These are phyloP conservation scores for Netta rufina DNA, from an alignment of 2,797 vertebrate species.

Conservation along the genomic window DNA sequence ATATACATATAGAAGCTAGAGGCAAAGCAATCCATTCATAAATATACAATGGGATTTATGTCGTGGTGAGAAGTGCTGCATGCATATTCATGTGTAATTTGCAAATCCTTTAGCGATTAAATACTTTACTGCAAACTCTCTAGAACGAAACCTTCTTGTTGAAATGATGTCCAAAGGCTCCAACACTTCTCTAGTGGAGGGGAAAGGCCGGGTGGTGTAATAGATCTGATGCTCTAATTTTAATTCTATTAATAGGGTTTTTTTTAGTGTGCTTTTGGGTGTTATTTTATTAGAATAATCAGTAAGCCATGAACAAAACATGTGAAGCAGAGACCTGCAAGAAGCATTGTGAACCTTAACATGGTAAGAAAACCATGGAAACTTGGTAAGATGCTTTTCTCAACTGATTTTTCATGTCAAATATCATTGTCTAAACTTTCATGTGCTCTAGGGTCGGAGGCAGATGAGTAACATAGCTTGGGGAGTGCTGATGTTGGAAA, in stretches of 20 bases:
- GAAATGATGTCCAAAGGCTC: slow-evolving; percentile 54
- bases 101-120: slow-evolving; percentile 57
- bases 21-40: slow-evolving; percentile 63
- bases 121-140: slow-evolving; percentile 52
- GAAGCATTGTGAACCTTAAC: background rate
- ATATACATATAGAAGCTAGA: slow-evolving; percentile 57
- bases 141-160: slow-evolving; percentile 51
- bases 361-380: background rate
- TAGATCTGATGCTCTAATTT: slow-evolving; percentile 33
- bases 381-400: slow-evolving; percentile 18
- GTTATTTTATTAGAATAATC: slow-evolving; percentile 39
- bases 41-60: slow-evolving; percentile 65
- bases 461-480: background rate
- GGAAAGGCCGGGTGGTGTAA: slow-evolving; percentile 37
- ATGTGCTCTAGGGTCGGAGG: background rate
- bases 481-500: background rate
- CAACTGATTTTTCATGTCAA: slow-evolving; percentile 2
- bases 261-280: slow-evolving; percentile 8
- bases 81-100: slow-evolving; percentile 68
- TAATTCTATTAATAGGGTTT: slow-evolving; percentile 8
- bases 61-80: slow-evolving; percentile 56
- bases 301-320: slow-evolving; percentile 17
- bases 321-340: background rate
- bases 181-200: slow-evolving; percentile 10
- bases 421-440: slow-evolving; percentile 9